Evolutionary conservation across 2,113 vertebrate species (phyloP), one percentile per base, ranked within the genome.

Genomic region (Bothrops jararaca): DNA sequence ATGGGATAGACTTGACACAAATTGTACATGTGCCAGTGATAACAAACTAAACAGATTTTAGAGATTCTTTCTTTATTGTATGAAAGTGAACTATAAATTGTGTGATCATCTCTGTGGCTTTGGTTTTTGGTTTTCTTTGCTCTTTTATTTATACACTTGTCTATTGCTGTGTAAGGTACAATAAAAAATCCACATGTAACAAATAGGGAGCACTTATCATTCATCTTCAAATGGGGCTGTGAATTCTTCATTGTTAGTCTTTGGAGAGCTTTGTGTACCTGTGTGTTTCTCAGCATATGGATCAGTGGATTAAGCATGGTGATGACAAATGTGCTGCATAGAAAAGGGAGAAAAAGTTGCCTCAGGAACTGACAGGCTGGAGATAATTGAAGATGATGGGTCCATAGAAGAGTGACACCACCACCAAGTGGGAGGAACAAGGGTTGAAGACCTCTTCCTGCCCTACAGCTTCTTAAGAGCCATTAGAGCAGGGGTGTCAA

Each of bases 211-310:
- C 48, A 50, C 48, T 50, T 9, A 50, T 50, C 53, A 54, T 54
- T 54, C 13, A 54, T 3, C 3, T 54, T 54, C 48, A 50, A 50
- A 50, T 50, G 48, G 48, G 8, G 48, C 48, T 50, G 48, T 20
- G 54, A 39, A 45, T 24, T 48, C 39, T 54, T 69, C 48, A 50
- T 9, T 50, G 48, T 50, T 50, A 50, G 48, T 50, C 7, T 50
- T 50, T 50, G 48, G 48, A 50, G 8, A 0, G 74, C 74, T 4
- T 1, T 15, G 24, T 91, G 92, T 39, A 95, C 89, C 12, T 95
- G 95, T 48, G 91, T 95, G 23, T 95, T 95, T 85, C 95, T 94
- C 86, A 94, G 80, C 13, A 92, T 94, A 87, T 96, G 13, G 53
- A 53, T 53, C 53, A 85, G 88, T 4, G 95, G 95, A 53, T 96